Base-by-base conservation (phyloP, 2,888 invertebrate species). In the Drosophila stalkeri region DNA sequence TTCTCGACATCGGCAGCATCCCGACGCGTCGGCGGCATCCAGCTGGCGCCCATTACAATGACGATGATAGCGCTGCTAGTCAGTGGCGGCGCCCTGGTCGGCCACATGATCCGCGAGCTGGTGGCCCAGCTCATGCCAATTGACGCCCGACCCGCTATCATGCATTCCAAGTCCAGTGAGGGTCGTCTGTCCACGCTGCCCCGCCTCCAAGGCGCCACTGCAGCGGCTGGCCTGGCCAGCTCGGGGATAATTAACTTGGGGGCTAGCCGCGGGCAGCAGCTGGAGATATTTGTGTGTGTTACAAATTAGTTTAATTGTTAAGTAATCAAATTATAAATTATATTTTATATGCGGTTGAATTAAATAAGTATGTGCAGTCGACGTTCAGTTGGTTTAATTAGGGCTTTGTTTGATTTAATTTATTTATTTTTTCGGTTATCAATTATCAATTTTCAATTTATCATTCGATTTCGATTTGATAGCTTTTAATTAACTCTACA, bases 1-100 rank as follows among this genome's bases (percentile, higher is more conserved):
- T 91, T 92, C 67, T 87, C 91, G 31, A 81, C 90, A 43, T 88
- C 91, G 65, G 86, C 91, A 63, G 75, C 85, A 31, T n/a, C 62
- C 51, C 55, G 72, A 54, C 61, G 51, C 66, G 56, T 51, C 64
- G 57, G 69, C 75, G 66, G 75, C 79, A 60, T 63, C 62, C 62
- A 72, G 33, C 52, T 77, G 77, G 78, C 81, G 67, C 77, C 77
- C 52, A 59, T 73, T 37, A 46, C 64, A 59, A 56, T 81, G 55
- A 69, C 74, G 37, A 61, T 81, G 47, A 62, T 78, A 37, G 76
- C 56, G 14, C 64, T 83, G 9, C 44, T 75, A 41, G 23, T 75
- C 27, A 64, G 54, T 55, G 52, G 72, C 18, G 64, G 64, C 51
- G 49, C 67, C 31, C 49, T 72, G 55, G 57, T 81, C 55, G 31